Percentiles rank a stretch among this genome's conserved stretches.
Conservation (phyloP, 2,797 vertebrate species). For the Merluccius polli region DNA sequence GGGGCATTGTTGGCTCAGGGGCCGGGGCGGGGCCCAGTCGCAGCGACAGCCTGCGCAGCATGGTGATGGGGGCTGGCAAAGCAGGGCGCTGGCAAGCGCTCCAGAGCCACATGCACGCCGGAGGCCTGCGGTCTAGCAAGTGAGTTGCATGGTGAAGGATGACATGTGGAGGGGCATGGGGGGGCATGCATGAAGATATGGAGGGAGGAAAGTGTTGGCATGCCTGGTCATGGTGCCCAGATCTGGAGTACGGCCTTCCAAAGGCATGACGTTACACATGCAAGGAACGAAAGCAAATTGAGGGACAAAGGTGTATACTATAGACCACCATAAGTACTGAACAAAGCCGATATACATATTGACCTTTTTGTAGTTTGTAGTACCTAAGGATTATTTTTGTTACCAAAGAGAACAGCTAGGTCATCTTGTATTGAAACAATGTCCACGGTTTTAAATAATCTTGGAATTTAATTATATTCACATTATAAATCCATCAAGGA, state of each 20-base stretch:
- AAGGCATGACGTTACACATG: too few relatives aligned
- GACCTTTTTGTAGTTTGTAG: too few relatives aligned
- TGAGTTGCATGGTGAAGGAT: conserved; percentile 78
- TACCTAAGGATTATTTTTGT: too few relatives aligned
- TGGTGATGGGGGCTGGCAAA: conserved; percentile 85
- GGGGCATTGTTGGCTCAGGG: conserved; percentile 68
- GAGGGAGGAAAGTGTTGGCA: not conserved
- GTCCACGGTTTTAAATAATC: not conserved
- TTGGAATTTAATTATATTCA: not conserved
- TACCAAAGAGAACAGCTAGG: not conserved
- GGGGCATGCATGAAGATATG: conserved; percentile 5
- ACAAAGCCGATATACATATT: too few relatives aligned
- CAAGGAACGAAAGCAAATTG: too few relatives aligned
- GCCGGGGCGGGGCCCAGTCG: conserved; percentile 85
- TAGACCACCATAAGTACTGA: not conserved
- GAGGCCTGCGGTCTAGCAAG: conserved; percentile 96
- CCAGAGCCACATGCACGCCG: conserved; percentile 97
- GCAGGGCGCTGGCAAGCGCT: conserved; percentile 91
- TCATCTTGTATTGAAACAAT: not conserved
- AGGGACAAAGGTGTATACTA: not conserved
- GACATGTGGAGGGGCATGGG: conserved; percentile 42
- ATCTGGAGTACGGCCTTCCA: not conserved
- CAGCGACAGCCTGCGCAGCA: conserved; percentile 88
- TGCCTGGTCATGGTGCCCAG: not conserved
- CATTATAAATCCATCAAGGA: not conserved